phyloP scores from a whole-genome alignment of 2,113 vertebrate species.

The Melanostigma gelatinosum region DNA sequence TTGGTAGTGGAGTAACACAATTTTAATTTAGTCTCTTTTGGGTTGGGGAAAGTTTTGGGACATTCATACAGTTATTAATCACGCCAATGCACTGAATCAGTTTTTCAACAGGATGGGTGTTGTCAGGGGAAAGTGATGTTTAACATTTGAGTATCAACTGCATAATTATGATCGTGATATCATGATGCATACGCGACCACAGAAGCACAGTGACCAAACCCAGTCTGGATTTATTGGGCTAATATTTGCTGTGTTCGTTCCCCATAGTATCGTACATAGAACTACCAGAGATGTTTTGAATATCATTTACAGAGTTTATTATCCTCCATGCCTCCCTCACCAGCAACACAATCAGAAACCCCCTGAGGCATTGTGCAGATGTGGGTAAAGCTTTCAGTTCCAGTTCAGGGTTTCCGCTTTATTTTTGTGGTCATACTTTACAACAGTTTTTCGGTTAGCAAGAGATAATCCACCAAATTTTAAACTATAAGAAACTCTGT shows the following conservation, averaged over 20 bases:
- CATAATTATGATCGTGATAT: no score
- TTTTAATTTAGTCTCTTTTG: background rate
- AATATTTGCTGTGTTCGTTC: background rate
- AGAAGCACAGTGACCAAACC: no score
- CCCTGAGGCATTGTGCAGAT: background rate
- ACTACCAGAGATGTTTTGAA: no score
- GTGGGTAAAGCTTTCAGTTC: no score
- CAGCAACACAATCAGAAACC: background rate
- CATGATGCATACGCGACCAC: background rate
- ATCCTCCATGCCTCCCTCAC: no score
- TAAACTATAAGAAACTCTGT: background rate
- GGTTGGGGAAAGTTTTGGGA: background rate
- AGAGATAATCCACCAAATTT: background rate
- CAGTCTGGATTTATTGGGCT: background rate
- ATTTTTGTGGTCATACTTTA: background rate
- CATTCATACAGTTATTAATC: background rate
- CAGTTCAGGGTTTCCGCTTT: rapidly evolving
- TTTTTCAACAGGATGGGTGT: no score
- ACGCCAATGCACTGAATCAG: no score
- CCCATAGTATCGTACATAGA: no score
- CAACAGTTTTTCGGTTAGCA: background rate
- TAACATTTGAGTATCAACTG: no score
- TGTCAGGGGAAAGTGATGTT: no score
- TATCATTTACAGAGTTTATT: no score
- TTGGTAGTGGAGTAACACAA: background rate